Percentiles rank a stretch among this genome's conserved stretches.
These are phyloP conservation scores for Hippoglossus stenolepis DNA, from an alignment of 2,113 vertebrate genomes.

Conservation along the genomic window DNA sequence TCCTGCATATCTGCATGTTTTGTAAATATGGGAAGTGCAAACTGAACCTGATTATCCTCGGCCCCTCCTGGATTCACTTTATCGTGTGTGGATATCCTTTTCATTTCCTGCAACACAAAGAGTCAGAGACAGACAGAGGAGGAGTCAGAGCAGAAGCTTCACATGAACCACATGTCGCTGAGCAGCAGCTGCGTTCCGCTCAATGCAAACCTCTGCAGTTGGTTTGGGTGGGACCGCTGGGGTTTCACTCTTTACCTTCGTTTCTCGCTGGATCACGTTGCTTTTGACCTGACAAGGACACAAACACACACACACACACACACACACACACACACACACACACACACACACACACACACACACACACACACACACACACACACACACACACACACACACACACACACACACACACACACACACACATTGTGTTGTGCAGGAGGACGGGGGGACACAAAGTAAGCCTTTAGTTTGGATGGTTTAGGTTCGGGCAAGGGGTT, in stretches of 20 bases:
- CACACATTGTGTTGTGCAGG: constrained; percentile 1
- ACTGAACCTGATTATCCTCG: constrained; percentile 51
- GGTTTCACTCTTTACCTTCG: constrained; percentile 44
- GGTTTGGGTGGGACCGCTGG: constrained; percentile 53
- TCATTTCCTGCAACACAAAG: constrained; percentile 64
- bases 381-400: constrained; percentile 23
- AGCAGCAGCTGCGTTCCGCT: background rate
- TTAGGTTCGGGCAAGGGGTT: too few species aligned
- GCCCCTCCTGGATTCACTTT: constrained; percentile 24
- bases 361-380: constrained; percentile 19
- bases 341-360: constrained; percentile 15
- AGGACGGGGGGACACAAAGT: too few species aligned
- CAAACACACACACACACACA: constrained; percentile 30
- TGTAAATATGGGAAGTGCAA: background rate
- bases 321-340: constrained; percentile 1
- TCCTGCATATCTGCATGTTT: background rate
- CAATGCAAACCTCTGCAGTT: constrained; percentile 55
- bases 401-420: constrained; percentile 22
- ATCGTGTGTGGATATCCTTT: constrained; percentile 5
- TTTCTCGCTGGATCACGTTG: constrained; percentile 51
- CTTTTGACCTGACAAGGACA: constrained; percentile 62
- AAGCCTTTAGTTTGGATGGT: background rate
- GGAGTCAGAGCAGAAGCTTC: background rate
- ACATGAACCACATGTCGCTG: background rate
- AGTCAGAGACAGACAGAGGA: background rate